Evolutionary conservation across 2,113 vertebrate genomes (phyloP).

Genomic region (Rallus limicola): DNA sequence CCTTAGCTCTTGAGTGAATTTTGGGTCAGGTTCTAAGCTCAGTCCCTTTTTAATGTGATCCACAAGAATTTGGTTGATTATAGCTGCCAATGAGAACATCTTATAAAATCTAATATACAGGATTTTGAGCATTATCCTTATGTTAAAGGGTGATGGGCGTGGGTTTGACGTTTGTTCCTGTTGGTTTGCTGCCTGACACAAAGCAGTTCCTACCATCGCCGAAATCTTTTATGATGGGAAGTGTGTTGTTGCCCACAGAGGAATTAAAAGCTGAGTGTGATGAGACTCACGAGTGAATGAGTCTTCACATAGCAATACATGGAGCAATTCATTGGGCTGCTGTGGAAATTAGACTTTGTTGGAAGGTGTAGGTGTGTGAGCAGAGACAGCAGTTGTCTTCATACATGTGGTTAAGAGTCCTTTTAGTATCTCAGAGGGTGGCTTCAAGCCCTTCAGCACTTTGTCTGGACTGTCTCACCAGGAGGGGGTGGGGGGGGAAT

Average conservation of each 20-base stretch:
- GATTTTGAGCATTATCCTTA: not conserved
- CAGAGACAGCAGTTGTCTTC: constrained; percentile 11
- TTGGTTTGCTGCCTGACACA: constrained; percentile 57
- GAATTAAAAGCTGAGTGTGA: not conserved
- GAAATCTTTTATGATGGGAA: not conserved
- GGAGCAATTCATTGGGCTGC: not conserved
- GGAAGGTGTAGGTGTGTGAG: constrained; percentile 30
- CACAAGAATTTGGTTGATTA: not conserved
- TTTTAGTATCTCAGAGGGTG: constrained; percentile 45
- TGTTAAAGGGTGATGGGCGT: constrained; percentile 44
- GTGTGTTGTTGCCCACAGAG: not conserved
- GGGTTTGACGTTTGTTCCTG: constrained; percentile 38
- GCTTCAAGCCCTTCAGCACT: constrained; percentile 73
- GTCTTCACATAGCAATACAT: not conserved
- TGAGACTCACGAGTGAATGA: not conserved
- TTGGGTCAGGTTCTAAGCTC: not conserved
- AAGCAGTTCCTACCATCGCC: constrained; percentile 19
- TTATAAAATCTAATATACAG: not conserved
- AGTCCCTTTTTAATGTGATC: not conserved
- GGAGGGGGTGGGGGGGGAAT: not conserved
- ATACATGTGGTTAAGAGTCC: not conserved
- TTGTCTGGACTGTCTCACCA: constrained; percentile 77
- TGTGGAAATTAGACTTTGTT: not conserved
- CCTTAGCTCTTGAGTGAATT: not conserved
- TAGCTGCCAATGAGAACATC: not conserved